Evolutionary conservation across 2,797 vertebrate species (phyloP), one percentile per base, ranked within the genome.

Genomic region (Lagocephalus sceleratus): DNA sequence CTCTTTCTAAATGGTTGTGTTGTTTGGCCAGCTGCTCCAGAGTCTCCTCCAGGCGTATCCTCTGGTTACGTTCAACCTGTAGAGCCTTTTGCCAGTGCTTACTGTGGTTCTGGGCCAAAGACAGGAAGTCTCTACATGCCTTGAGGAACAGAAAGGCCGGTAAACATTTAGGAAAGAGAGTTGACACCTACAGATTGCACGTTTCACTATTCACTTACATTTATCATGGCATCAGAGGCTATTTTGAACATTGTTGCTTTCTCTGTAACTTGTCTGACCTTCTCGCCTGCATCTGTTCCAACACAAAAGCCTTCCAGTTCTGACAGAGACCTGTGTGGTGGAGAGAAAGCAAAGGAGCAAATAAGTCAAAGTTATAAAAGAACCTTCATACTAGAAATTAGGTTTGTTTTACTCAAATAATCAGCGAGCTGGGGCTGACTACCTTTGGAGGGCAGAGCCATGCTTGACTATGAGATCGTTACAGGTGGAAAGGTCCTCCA

Each of bases 221-320:
- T 98, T 81, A 98, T 98, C 96, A 98, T 98, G 72, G 96, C 96
- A 0, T 98, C 97, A 60, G 96, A 98, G 4, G 96, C 98, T 88
- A 98, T 98, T 75, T 96, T 90, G 71, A 98, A 98, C 45, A 98
- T 91, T 0, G 96, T 98, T 66, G 96, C 94, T 15, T 96, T 90
- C 45, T 98, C 96, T 0, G 96, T 97, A 61, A 98, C 96, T 83
- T 98, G 96, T 66, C 93, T 92, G 81, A 97, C 92, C 86, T 98
- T 98, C 38, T 98, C 96, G 0, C 90, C 92, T 67, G 92, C 93
- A 50, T 98, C 95, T 0, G 87, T 90, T 0, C 92, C 93, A 11
- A 90, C 73, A 29, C 91, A 90, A 46, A 97, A 87, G 21, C 85
- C 89, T 84, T 99, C 95, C 41, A 99, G 89, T 80, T 99, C 97